These are phyloP conservation scores for Mormyrus iriodes DNA, from an alignment of 2,113 vertebrate genomes.

Conservation along the genomic window DNA sequence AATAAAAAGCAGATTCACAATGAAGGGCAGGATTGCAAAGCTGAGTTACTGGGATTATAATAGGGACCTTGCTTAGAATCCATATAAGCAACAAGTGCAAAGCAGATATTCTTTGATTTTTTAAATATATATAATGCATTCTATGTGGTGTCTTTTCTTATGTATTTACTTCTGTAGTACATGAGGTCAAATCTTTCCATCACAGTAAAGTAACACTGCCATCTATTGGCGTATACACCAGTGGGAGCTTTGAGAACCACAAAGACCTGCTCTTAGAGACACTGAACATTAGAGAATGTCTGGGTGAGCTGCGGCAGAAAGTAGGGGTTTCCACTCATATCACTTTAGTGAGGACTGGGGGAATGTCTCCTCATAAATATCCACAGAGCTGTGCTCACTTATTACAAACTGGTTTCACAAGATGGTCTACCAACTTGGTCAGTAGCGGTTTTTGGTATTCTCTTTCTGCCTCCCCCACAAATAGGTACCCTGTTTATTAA, in stretches of 20 bases:
- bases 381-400: neutral
- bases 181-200: neutral
- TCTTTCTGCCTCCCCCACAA: neutral
- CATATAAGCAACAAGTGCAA: neutral
- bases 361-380: neutral
- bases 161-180: neutral
- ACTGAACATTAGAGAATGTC: neutral
- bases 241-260: neutral
- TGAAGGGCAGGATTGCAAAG: neutral
- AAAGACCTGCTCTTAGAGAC: neutral
- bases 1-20: neutral
- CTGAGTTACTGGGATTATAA: neutral
- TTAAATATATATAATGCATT: neutral
- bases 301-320: neutral
- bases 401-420: neutral
- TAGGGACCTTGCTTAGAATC: neutral
- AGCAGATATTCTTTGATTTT: neutral
- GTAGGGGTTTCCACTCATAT: neutral
- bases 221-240: neutral
- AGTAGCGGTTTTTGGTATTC: neutral
- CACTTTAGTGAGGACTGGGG: neutral
- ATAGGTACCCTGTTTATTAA: neutral
- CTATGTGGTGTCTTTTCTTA: neutral
- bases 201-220: slow-evolving; percentile 10
- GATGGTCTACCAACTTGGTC: neutral